phyloP scores from a whole-genome alignment of 2,888 invertebrate species.

The Limnephilus lunatus region DNA sequence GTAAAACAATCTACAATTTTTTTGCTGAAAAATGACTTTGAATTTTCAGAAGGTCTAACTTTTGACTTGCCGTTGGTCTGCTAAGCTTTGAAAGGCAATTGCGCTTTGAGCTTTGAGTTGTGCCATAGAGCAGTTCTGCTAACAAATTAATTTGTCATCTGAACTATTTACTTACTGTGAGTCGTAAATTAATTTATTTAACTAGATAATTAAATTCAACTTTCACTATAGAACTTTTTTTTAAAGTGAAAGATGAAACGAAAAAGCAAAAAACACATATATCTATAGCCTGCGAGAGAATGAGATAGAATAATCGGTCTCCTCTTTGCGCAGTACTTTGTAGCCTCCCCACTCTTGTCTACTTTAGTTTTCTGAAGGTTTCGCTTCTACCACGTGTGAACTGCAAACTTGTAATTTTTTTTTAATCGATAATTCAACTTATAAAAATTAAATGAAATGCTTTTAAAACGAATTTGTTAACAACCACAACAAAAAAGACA shows the following conservation, averaged over 20 bases:
- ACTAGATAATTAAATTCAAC: neutral
- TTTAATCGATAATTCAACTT: neutral
- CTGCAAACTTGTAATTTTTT: neutral
- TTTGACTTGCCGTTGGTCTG: neutral
- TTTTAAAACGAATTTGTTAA: too few species aligned
- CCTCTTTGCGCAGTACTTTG: too few species aligned
- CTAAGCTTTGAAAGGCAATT: neutral
- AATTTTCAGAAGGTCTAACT: neutral
- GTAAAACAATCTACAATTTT: neutral
- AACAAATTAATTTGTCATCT: neutral
- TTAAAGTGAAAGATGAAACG: too few species aligned
- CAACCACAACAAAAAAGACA: too few species aligned
- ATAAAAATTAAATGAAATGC: too few species aligned
- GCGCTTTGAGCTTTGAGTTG: neutral
- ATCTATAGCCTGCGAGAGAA: too few species aligned
- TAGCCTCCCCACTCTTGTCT: too few species aligned
- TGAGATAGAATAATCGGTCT: too few species aligned
- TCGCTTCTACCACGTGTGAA: too few species aligned
- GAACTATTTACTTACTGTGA: too few species aligned
- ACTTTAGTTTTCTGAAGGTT: too few species aligned
- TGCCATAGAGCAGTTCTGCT: neutral
- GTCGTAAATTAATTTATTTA: neutral
- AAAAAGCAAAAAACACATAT: too few species aligned
- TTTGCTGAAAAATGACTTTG: neutral
- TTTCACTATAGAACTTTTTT: neutral